Conservation (phyloP, 2,888 invertebrate species). For the Diaperis boleti region DNA sequence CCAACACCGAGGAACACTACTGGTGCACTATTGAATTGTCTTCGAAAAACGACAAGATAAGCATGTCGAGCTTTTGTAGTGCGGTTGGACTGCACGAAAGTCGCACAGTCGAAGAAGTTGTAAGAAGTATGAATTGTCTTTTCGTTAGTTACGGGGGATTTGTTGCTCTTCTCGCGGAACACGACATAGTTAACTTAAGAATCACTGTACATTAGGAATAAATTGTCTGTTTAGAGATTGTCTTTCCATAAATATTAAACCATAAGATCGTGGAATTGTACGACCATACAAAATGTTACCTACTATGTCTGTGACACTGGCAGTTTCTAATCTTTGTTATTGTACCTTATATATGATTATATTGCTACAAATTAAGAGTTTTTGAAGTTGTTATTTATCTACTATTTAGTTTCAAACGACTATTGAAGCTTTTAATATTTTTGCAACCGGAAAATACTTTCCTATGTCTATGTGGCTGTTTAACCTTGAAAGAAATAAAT, state of each 20-base stretch:
- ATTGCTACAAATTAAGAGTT: too few relatives aligned
- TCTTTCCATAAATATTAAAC: not conserved
- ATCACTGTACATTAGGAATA: constrained; percentile 18
- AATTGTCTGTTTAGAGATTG: constrained; percentile 13
- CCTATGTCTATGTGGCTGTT: too few relatives aligned
- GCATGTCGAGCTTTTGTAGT: constrained; percentile 58
- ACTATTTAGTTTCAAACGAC: too few relatives aligned
- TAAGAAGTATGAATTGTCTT: constrained; percentile 20
- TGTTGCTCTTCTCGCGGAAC: constrained; percentile 9
- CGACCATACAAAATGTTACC: too few relatives aligned
- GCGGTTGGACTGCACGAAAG: constrained; percentile 47
- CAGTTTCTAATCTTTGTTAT: too few relatives aligned
- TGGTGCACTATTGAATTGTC: constrained; percentile 60
- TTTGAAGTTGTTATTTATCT: too few relatives aligned
- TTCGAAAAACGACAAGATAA: constrained; percentile 56
- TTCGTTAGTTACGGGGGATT: constrained; percentile 14
- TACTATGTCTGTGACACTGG: too few relatives aligned
- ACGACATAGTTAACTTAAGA: constrained; percentile 22
- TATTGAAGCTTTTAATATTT: too few relatives aligned
- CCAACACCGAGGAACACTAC: constrained; percentile 56
- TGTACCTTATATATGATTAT: too few relatives aligned
- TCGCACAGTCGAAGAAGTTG: constrained; percentile 17
- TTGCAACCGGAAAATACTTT: too few relatives aligned
- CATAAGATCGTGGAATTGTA: too few relatives aligned
- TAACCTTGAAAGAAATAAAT: too few relatives aligned